A percentile compares a stretch with the other conserved stretches of the same genome.
phyloP scores from a whole-genome alignment of 1,140 invertebrate species.

The Lysiphlebus fabarum region DNA sequence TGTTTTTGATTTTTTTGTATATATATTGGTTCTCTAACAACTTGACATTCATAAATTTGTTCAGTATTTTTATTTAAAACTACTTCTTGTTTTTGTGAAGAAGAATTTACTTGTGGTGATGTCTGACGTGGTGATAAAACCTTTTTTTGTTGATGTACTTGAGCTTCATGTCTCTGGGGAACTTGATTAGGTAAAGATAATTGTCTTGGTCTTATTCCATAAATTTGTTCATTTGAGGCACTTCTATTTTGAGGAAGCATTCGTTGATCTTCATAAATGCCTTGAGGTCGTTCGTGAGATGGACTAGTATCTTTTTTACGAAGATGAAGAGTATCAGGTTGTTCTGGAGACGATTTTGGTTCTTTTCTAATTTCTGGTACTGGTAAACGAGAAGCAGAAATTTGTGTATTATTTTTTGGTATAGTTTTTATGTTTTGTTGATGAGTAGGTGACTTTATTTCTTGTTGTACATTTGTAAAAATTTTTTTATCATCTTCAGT shows the following conservation, averaged over 20 bases:
- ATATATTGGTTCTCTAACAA: constrained; percentile 16
- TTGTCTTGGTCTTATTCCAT: constrained; percentile 7
- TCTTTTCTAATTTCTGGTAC: constrained; percentile 12
- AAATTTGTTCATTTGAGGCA: constrained; percentile 12
- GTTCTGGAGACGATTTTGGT: background rate
- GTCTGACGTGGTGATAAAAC: background rate
- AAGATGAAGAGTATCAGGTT: constrained; percentile 10
- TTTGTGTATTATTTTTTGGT: constrained; percentile 6
- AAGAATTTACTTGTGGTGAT: background rate
- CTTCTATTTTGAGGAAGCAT: background rate
- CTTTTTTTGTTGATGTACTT: constrained; percentile 3
- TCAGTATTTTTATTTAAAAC: background rate
- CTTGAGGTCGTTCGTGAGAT: constrained; percentile 9
- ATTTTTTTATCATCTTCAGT: background rate
- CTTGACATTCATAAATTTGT: constrained; percentile 7
- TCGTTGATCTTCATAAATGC: constrained; percentile 17
- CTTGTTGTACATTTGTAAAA: background rate
- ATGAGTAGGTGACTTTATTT: background rate
- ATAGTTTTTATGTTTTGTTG: background rate
- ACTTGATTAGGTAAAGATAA: background rate
- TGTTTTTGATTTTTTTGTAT: constrained; percentile 20
- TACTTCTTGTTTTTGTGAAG: background rate
- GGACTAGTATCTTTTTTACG: constrained; percentile 10
- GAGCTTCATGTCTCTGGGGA: background rate
- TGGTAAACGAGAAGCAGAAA: background rate